Evolutionary conservation across 1,140 invertebrate genomes (phyloP).

Genomic region (Colletes gigas): DNA sequence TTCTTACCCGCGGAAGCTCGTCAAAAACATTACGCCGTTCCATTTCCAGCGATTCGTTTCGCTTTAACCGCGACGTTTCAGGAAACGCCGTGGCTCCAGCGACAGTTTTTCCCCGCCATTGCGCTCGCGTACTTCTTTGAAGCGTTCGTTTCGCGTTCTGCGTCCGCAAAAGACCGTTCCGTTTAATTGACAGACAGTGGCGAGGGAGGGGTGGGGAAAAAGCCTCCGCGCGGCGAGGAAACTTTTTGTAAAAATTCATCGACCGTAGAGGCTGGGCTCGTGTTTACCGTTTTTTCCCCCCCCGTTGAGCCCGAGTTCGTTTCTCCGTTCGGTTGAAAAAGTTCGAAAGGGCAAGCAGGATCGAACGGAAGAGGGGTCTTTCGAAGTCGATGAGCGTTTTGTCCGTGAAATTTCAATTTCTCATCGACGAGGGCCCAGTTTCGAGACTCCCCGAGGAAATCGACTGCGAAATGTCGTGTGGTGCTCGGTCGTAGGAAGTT

Average conservation of each 20-base stretch:
- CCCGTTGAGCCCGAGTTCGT: no score
- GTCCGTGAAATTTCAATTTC: constrained; percentile 27
- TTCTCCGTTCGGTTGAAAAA: neutral
- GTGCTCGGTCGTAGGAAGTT: neutral
- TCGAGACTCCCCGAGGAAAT: constrained; percentile 38
- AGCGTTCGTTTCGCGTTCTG: neutral
- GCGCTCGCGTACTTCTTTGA: neutral
- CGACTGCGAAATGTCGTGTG: constrained; percentile 17
- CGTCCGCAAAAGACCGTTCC: neutral
- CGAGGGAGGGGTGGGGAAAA: no score
- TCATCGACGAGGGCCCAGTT: neutral
- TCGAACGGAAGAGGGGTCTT: neutral
- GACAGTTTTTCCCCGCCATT: neutral
- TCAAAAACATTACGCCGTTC: no score
- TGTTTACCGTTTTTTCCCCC: no score
- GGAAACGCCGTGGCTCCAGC: neutral
- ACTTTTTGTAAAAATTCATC: neutral
- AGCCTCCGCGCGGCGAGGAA: no score
- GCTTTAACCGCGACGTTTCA: neutral
- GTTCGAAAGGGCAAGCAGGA: neutral
- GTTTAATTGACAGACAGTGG: neutral
- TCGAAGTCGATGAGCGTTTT: neutral
- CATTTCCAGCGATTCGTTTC: neutral
- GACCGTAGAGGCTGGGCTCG: neutral
- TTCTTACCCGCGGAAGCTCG: no score